Evolutionary conservation across 2,797 vertebrate species (phyloP).

Genomic region (Adrianichthys oophorus): DNA sequence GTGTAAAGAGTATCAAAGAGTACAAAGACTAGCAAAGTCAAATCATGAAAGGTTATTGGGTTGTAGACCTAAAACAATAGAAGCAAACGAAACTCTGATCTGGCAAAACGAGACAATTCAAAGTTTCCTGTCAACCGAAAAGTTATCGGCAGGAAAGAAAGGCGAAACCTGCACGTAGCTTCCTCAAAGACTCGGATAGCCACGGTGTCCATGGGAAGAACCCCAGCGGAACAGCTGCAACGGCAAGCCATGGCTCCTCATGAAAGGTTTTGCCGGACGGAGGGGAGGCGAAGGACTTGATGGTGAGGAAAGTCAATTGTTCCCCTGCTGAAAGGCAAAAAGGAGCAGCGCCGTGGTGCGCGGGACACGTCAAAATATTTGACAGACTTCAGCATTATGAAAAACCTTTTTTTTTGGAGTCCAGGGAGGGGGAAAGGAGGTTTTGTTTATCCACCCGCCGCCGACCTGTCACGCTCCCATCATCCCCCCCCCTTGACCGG

Average conservation of each 20-base stretch:
- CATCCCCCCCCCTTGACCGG: conserved; percentile 85
- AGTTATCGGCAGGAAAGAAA: conserved; percentile 17
- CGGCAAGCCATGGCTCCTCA: conserved; percentile 84
- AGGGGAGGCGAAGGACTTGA: conserved; percentile 90
- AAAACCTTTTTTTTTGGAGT: conserved; percentile 69
- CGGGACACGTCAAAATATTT: conserved; percentile 99
- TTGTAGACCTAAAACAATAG: neutral
- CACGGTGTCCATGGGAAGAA: conserved; percentile 92
- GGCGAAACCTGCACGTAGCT: conserved; percentile 61
- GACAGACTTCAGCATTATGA: conserved; percentile 98
- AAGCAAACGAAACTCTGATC: neutral
- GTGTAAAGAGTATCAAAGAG: no score
- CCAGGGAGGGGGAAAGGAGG: conserved; percentile 7
- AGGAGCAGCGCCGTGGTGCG: conserved; percentile 88
- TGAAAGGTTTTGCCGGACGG: conserved; percentile 92
- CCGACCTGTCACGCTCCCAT: conserved; percentile 89
- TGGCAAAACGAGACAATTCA: conserved; percentile 23
- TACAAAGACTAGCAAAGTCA: no score
- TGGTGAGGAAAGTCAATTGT: conserved; percentile 97
- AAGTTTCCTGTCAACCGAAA: conserved; percentile 39
- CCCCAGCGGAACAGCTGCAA: conserved; percentile 88
- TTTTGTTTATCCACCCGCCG: conserved; percentile 82
- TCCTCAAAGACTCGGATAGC: conserved; percentile 64
- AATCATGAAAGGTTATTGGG: no score
- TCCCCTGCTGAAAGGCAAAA: conserved; percentile 81